These are phyloP conservation scores for Drosophila pseudotalamancana DNA, from an alignment of 2,888 invertebrate species.

Conservation along the genomic window DNA sequence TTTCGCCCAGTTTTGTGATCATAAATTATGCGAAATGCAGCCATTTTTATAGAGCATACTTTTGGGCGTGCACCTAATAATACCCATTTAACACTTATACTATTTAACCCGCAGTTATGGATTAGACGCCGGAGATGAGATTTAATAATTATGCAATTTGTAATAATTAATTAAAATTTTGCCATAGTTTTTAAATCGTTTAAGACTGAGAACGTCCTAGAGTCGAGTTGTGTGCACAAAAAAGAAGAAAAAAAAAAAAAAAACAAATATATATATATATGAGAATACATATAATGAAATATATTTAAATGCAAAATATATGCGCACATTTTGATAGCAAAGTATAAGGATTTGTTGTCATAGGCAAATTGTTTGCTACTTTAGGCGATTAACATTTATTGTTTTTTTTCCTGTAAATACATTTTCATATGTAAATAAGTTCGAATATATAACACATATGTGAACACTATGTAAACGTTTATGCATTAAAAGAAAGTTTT, in stretches of 20 bases:
- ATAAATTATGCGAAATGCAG: conserved; percentile 70
- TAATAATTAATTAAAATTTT: conserved; percentile 79
- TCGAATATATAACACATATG: conserved; percentile 54
- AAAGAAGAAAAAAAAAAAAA: conserved; percentile 33
- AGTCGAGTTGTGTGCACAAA: conserved; percentile 65
- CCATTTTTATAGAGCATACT: conserved; percentile 59
- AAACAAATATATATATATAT: conserved; percentile 15
- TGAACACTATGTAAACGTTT: conserved; percentile 52
- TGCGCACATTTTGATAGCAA: conserved; percentile 41
- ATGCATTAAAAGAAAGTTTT: conserved; percentile 54
- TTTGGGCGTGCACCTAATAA: conserved; percentile 36
- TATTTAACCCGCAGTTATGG: conserved; percentile 46
- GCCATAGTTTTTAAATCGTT: conserved; percentile 83
- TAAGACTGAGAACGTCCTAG: conserved; percentile 84
- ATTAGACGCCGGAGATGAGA: conserved; percentile 59
- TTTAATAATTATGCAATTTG: conserved; percentile 76
- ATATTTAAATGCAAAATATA: conserved; percentile 6
- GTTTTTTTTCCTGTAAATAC: conserved; percentile 70
- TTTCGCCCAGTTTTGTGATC: conserved; percentile 70
- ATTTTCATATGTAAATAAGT: conserved; percentile 74
- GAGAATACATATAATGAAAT: conserved; percentile 22
- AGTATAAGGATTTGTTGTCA: conserved; percentile 60
- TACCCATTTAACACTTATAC: conserved; percentile 43
- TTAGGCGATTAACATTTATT: conserved; percentile 67
- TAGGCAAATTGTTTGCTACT: conserved; percentile 67